Conservation (phyloP, 2,113 vertebrate species). For the Rhodinocichla rosea region DNA sequence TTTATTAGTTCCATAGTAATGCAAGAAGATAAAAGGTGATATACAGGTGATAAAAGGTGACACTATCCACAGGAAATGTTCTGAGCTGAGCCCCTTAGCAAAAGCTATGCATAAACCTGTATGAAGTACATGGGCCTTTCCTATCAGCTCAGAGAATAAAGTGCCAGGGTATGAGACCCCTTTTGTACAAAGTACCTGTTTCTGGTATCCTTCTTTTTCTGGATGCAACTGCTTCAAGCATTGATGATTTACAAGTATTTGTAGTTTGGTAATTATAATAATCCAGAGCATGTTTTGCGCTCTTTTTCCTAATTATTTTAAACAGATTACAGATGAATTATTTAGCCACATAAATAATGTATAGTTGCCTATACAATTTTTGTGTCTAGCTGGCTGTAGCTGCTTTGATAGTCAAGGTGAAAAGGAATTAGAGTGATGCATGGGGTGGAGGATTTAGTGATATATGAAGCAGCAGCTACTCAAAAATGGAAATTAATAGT, state of each 20-base stretch:
- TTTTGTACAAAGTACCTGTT: background rate
- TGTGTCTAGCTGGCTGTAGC: background rate
- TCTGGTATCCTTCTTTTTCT: background rate
- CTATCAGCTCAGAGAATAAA: background rate
- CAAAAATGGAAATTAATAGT: background rate
- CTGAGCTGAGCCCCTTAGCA: background rate
- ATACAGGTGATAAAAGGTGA: background rate
- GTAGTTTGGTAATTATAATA: background rate
- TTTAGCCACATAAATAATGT: background rate
- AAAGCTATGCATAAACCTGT: background rate
- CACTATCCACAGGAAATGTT: background rate
- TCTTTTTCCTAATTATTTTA: background rate
- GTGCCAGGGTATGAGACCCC: background rate
- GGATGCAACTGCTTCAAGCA: background rate
- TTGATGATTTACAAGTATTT: background rate
- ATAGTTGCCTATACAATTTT: background rate
- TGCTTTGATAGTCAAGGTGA: background rate
- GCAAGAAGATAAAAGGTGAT: background rate
- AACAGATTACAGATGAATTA: background rate
- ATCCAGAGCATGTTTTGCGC: background rate
- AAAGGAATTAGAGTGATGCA: background rate
- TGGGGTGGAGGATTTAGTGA: background rate
- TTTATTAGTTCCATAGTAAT: background rate
- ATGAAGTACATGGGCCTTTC: background rate
- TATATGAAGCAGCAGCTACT: background rate